Evolutionary conservation across 2,113 vertebrate species (phyloP), one percentile per base, ranked within the genome.

Genomic region (Eira barbara): DNA sequence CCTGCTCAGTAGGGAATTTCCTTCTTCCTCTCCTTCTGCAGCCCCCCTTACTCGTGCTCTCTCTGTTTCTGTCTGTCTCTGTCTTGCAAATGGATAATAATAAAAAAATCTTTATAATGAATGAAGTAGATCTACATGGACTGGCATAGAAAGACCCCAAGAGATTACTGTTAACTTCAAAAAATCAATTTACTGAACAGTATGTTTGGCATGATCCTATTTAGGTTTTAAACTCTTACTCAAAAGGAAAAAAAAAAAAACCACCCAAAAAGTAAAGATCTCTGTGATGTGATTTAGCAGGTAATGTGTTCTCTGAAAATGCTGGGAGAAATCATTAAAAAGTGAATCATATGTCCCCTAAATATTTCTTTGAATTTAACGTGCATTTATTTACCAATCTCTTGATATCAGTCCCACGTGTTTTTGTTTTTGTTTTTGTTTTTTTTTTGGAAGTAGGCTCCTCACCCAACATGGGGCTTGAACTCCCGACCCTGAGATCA

Each of bases 351-450:
- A n/a, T 17, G 65, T 31, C 59, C 10, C 59, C 84, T 81, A 67
- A 84, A 45, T 45, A 89, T 67, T 93, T 96, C 55, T 93, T 45
- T 96, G 83, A 94, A 80, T 63, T 82, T 91, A 45, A 83, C 23
- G 15, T 21, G n/a, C 15, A 52, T 67, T 71, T 92, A 34, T 74
- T 89, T 79, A 79, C 63, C 27, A 39, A 63, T 65, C 39, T 91
- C 76, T 73, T 63, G 57, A 78, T 39, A 45, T 79, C 15, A 65
- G 4, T 91, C 39, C 88, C 90, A 83, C 18, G 21, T 18, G 47
- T 10, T 20, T 65, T 65, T 31, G 27, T 15, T 65, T 63, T 65
- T 47, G 18, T 42, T 74, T 74, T 74, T 39, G 9, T 14, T 0
- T 69, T 67, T 65, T 65, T 67, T 71, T 73, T 39, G 36, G 18